A percentile compares a stretch with the other conserved stretches of the same genome.
These are phyloP conservation scores for Ophraella communa DNA, from an alignment of 2,888 invertebrate genomes.

Conservation along the genomic window DNA sequence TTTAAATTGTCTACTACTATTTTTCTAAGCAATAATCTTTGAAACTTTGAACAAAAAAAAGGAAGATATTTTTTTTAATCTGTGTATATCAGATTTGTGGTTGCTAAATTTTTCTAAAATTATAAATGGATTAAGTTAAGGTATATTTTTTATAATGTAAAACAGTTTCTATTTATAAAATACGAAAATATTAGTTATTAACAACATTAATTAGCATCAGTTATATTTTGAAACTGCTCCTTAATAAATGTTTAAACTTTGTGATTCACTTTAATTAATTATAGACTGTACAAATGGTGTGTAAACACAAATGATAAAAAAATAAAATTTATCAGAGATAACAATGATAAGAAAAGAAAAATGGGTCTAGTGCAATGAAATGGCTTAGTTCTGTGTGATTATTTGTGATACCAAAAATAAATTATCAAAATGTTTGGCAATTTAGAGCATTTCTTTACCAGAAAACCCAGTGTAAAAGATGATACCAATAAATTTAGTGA, in stretches of 20 bases:
- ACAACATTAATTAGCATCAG: no score
- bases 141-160: no score
- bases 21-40: no score
- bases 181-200: no score
- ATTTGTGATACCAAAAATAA: background rate
- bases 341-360: conserved; percentile 7
- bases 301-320: background rate
- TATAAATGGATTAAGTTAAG: no score
- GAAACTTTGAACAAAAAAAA: no score
- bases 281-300: background rate
- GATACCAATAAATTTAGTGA: background rate
- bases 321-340: conserved; percentile 10
- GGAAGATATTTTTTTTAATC: no score
- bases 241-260: background rate
- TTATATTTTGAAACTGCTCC: no score
- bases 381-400: conserved; percentile 2
- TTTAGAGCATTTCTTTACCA: background rate
- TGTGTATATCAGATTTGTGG: no score
- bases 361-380: conserved; percentile 4
- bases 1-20: no score
- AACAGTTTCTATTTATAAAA: no score
- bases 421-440: background rate
- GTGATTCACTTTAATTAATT: conserved; percentile 9
- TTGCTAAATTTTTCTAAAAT: no score
- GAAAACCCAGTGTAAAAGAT: background rate